These are phyloP conservation scores for Triops longicaudatus DNA, from an alignment of 1,140 invertebrate species.

Conservation along the genomic window DNA sequence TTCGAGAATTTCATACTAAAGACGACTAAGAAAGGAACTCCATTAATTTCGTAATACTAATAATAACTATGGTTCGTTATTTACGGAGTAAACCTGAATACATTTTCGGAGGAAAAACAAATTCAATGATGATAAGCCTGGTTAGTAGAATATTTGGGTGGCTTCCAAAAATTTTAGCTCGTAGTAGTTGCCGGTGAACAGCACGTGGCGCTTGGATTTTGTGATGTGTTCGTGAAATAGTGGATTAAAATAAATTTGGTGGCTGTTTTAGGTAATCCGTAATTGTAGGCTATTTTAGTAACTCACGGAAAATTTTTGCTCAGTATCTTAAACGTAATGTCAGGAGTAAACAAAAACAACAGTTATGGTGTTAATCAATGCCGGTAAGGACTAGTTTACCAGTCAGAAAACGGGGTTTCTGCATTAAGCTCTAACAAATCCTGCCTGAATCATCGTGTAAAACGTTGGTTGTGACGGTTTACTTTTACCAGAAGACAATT, in stretches of 20 bases:
- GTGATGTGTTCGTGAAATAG: constrained; percentile 6
- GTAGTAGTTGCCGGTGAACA: not conserved
- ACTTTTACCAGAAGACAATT: not conserved
- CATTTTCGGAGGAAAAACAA: too few species aligned
- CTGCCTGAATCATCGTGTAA: not conserved
- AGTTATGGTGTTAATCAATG: too few species aligned
- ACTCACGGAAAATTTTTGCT: not conserved
- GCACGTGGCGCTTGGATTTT: constrained; percentile 4
- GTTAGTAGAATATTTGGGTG: not conserved
- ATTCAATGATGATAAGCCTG: not conserved
- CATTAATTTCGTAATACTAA: too few species aligned
- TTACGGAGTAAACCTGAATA: too few species aligned
- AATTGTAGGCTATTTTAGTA: not conserved
- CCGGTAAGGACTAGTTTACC: too few species aligned
- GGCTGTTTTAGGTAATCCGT: not conserved
- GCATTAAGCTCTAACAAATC: too few species aligned
- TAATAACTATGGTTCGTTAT: too few species aligned
- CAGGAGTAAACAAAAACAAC: too few species aligned
- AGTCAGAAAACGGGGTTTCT: too few species aligned
- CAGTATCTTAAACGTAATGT: too few species aligned
- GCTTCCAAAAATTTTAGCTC: not conserved
- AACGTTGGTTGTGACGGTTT: not conserved
- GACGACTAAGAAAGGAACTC: too few species aligned
- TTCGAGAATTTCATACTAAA: too few species aligned
- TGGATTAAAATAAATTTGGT: not conserved